phyloP scores from a whole-genome alignment of 1,140 invertebrate species.

The Sitodiplosis mosellana region DNA sequence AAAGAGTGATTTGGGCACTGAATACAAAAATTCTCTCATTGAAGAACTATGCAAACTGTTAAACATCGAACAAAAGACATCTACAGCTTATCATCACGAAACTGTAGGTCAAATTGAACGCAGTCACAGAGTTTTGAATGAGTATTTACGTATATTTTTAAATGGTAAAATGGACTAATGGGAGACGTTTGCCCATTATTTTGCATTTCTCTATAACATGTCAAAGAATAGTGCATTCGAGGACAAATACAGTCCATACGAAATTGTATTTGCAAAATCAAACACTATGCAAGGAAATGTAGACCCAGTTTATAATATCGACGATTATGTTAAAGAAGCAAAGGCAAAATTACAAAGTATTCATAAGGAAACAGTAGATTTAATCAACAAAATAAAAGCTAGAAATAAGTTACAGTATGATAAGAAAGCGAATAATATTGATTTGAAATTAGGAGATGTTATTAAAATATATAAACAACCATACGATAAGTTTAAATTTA shows the following conservation, averaged over 20 bases:
- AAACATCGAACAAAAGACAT: slow-evolving; percentile 3
- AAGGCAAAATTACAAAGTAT: no score
- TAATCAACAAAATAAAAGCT: no score
- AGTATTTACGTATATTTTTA: not conserved
- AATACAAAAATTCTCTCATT: slow-evolving; percentile 10
- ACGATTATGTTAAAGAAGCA: slow-evolving; percentile 3
- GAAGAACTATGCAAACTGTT: slow-evolving; percentile 3
- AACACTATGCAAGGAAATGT: not conserved
- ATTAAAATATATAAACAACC: no score
- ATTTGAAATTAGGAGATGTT: no score
- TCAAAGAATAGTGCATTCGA: not conserved
- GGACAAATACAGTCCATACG: not conserved
- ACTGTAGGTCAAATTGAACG: not conserved
- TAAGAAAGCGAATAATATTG: no score
- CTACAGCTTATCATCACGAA: no score
- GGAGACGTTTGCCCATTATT: not conserved
- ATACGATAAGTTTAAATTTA: no score
- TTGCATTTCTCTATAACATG: slow-evolving; percentile 2
- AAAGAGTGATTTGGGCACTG: slow-evolving; percentile 5
- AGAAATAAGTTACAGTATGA: no score
- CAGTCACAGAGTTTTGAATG: slow-evolving; percentile 1
- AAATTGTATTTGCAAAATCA: slow-evolving; percentile 3
- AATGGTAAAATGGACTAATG: no score
- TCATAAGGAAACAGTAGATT: no score
- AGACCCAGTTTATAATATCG: not conserved